Evolutionary conservation across 1,140 invertebrate species (phyloP).

Genomic region (Bacillus rossius): DNA sequence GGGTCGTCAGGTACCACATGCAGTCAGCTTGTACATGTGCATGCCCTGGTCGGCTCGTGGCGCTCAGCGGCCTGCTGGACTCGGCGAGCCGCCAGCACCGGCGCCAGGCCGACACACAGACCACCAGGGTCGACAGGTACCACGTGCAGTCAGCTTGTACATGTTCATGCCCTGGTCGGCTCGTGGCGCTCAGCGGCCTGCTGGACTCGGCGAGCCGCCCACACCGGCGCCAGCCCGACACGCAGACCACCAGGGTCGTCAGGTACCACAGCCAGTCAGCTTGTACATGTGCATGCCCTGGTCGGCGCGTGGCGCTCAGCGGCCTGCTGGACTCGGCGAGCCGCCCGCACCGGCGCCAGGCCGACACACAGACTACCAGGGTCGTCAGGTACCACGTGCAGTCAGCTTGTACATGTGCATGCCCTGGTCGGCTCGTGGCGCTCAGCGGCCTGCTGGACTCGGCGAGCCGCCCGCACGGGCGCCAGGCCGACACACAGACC

Average conservation of each 20-base stretch:
- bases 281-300: too few relatives aligned
- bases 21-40: too few relatives aligned
- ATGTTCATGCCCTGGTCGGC: too few relatives aligned
- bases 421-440: slow-evolving; percentile 72
- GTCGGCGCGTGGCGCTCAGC: slow-evolving; percentile 85
- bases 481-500: slow-evolving; percentile 66
- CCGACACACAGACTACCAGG: slow-evolving; percentile 69
- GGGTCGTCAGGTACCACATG: slow-evolving; percentile 84
- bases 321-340: slow-evolving; percentile 84
- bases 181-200: slow-evolving; percentile 87
- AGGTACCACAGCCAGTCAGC: too few relatives aligned
- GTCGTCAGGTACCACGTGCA: slow-evolving; percentile 87
- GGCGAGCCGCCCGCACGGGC: slow-evolving; percentile 65
- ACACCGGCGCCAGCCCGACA: slow-evolving; percentile 60
- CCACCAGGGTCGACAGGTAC: slow-evolving; percentile 80
- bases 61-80: slow-evolving; percentile 86
- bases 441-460: slow-evolving; percentile 89
- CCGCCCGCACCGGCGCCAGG: slow-evolving; percentile 63
- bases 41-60: slow-evolving; percentile 84
- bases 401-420: not conserved
- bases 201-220: slow-evolving; percentile 78
- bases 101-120: slow-evolving; percentile 65
- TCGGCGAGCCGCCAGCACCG: slow-evolving; percentile 70
- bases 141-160: too few relatives aligned
- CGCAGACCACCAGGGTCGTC: slow-evolving; percentile 79